Percentiles rank a stretch among this genome's conserved stretches.
phyloP scores from a whole-genome alignment of 2,113 vertebrate species.

The Hyperopisus bebe region DNA sequence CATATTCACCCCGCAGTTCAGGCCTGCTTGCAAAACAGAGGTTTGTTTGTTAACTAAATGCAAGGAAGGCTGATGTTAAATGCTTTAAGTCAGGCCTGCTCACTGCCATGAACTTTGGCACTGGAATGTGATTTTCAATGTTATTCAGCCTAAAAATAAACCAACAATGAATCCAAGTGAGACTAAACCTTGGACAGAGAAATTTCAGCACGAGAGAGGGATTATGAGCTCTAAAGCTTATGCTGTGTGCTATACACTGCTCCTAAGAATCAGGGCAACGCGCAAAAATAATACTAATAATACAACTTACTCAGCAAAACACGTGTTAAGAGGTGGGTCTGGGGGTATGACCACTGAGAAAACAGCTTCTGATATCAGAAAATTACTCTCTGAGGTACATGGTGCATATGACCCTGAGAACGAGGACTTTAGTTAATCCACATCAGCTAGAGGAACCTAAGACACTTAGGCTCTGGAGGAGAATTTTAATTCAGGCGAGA shows the following conservation, averaged over 20 bases:
- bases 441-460: not conserved
- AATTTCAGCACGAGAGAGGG: not conserved
- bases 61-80: not conserved
- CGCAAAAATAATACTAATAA: not conserved
- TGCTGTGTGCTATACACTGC: not conserved
- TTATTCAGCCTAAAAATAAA: not conserved
- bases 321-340: not conserved
- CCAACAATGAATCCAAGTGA: not conserved
- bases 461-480: not conserved
- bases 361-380: not conserved
- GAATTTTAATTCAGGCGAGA: conserved; percentile 1
- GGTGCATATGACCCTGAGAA: not conserved
- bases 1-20: not conserved
- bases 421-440: not conserved
- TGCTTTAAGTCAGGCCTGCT: not conserved
- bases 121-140: not conserved
- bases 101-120: not conserved
- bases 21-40: not conserved
- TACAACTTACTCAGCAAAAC: not conserved
- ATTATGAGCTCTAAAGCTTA: not conserved
- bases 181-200: not conserved
- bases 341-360: not conserved
- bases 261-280: not conserved
- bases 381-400: not conserved
- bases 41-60: not conserved